Evolutionary conservation across 2,888 invertebrate genomes (phyloP), one percentile per base, ranked within the genome.

Genomic region (Apodemia zela): DNA sequence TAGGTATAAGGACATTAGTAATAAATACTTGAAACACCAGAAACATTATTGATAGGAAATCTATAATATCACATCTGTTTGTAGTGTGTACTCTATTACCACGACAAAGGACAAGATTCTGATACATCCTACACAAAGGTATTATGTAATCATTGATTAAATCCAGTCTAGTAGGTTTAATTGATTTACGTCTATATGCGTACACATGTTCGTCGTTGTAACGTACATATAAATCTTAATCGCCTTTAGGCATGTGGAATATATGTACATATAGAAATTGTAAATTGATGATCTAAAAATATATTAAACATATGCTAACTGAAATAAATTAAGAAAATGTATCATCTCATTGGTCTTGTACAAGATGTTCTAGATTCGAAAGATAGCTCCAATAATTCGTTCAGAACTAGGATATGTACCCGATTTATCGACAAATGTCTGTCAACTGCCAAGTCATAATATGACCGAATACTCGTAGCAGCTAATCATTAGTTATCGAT

Each of bases 141-240:
- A 57, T 62, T 62, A 62, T 58, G 58, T 62, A 58, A 58, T 62
- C 57, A 29, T 62, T 58, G 62, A 62, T 62, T 58, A 62, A 62
- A 62, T 62, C 62, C 62, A 59, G 59, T 62, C 58, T 47, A 45
- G 58, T 62, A 29, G 62, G 59, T 62, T 62, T 58, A 58, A 62
- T 62, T 62, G 62, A 62, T 62, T 62, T 62, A 62, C 58, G 18
- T 54, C 21, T 18, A 49, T 49, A 49, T 49, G 49, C 18, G 49
- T 49, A 49, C 21, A 54, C 51, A 54, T 42, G 42, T 15, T 42
- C 21, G 51, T 11, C 15, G 13, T 13, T 54, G 51, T 54, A 54
- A 15, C 25, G 25, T 25, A 21, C 25, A 25, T 54, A 54, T 54
- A 54, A 51, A 51, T 54, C 51, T 25, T 54, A 54, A 54, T 54